Evolutionary conservation across 2,888 invertebrate species (phyloP).

Genomic region (Trilocha varians): DNA sequence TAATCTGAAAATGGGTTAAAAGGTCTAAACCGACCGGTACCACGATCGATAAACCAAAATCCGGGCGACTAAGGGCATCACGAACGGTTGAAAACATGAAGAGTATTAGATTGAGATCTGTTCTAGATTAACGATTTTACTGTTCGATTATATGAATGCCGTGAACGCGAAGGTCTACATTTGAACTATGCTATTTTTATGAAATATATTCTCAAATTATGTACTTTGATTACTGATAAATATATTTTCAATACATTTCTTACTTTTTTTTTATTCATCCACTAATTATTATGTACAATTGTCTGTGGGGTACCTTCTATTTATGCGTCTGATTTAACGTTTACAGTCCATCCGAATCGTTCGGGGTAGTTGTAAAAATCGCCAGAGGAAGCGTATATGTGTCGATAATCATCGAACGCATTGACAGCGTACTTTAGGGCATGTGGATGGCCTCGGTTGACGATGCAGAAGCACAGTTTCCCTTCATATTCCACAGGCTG

Average conservation of each 20-base stretch:
- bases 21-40: not conserved
- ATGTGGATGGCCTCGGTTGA: slow-evolving; percentile 1
- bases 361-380: not conserved
- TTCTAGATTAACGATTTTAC: too few relatives aligned
- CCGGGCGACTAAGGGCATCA: too few relatives aligned
- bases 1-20: too few relatives aligned
- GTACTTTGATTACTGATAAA: too few relatives aligned
- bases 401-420: slow-evolving; percentile 1
- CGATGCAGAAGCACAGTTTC: slow-evolving; percentile 2
- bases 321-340: too few relatives aligned
- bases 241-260: too few relatives aligned
- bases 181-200: too few relatives aligned
- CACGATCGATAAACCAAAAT: not conserved
- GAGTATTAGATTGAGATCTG: too few relatives aligned
- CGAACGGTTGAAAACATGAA: too few relatives aligned
- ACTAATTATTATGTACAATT: too few relatives aligned
- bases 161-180: not conserved
- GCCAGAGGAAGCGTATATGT: not conserved
- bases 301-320: too few relatives aligned
- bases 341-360: slow-evolving; percentile 2
- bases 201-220: too few relatives aligned
- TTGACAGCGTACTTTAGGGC: slow-evolving; percentile 1
- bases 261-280: not conserved
- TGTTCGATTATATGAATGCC: not conserved
- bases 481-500: not conserved